Evolutionary conservation across 2,888 invertebrate genomes (phyloP).

Genomic region (Epirrhoe tristata): DNA sequence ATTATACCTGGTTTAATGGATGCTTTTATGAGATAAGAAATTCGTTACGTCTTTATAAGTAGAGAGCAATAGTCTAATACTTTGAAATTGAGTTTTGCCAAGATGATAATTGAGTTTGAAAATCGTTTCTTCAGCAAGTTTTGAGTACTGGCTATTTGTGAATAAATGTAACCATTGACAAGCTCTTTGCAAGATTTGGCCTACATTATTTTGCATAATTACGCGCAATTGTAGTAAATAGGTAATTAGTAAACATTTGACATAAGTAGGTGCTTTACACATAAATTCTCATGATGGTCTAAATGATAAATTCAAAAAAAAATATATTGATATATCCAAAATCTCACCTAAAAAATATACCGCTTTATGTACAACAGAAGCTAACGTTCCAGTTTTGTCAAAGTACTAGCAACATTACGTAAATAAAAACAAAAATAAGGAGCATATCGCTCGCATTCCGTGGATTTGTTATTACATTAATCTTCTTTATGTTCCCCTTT

Average conservation of each 20-base stretch:
- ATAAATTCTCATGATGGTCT: too few relatives aligned
- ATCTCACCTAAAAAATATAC: too few relatives aligned
- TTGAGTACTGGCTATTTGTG: neutral
- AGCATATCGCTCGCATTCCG: conserved; percentile 20
- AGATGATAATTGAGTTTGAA: neutral
- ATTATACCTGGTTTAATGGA: conserved; percentile 27
- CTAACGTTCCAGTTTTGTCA: neutral
- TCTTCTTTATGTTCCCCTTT: conserved; percentile 29
- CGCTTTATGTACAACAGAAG: too few relatives aligned
- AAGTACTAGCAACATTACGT: conserved; percentile 8
- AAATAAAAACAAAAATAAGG: conserved; percentile 16
- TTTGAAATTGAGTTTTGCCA: conserved; percentile 13
- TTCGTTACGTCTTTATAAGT: conserved; percentile 19
- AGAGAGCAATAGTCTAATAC: conserved; percentile 2
- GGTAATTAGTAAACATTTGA: too few relatives aligned
- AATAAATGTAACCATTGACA: too few relatives aligned
- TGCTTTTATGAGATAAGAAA: conserved; percentile 32
- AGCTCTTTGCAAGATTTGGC: too few relatives aligned
- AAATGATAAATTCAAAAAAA: too few relatives aligned
- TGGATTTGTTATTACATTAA: conserved; percentile 31
- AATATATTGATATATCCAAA: too few relatives aligned
- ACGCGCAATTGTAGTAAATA: too few relatives aligned
- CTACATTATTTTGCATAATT: too few relatives aligned
- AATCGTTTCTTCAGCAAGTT: neutral
- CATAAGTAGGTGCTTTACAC: too few relatives aligned